Evolutionary conservation across 1,140 invertebrate species (phyloP).

Genomic region (Drosophila varians): DNA sequence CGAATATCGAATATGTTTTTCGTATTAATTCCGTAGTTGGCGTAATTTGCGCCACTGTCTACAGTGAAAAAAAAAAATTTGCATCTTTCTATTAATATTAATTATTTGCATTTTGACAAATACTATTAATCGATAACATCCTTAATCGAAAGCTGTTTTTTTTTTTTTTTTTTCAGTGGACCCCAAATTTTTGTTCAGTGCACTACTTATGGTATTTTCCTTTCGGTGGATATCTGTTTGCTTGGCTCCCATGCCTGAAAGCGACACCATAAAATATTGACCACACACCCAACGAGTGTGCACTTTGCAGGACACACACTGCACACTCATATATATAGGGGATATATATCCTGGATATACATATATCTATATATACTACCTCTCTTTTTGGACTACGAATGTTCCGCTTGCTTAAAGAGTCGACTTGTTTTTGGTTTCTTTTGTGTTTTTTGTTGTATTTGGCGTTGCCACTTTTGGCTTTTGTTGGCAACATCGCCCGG

Average conservation of each 20-base stretch:
- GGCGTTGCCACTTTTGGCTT: constrained; percentile 54
- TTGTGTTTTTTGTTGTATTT: constrained; percentile 47
- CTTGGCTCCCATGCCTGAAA: constrained; percentile 57
- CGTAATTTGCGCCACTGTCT: too few species aligned
- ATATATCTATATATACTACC: background rate
- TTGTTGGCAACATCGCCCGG: constrained; percentile 49
- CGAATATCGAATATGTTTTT: too few species aligned
- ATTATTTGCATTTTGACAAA: too few species aligned
- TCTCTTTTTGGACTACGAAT: constrained; percentile 14
- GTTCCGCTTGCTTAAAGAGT: constrained; percentile 5
- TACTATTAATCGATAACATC: too few species aligned
- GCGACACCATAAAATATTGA: constrained; percentile 80
- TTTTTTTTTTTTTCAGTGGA: background rate
- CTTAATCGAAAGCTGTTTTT: background rate
- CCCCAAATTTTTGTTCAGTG: background rate
- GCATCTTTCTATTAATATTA: too few species aligned
- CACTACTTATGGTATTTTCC: constrained; percentile 29
- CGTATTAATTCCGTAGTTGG: too few species aligned
- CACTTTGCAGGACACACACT: constrained; percentile 11
- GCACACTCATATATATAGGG: constrained; percentile 15
- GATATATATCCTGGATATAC: background rate
- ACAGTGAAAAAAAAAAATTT: too few species aligned
- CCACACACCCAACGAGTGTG: constrained; percentile 18
- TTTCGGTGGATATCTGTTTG: constrained; percentile 39
- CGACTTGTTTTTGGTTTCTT: background rate